Conservation (phyloP, 2,888 invertebrate species). For the Yponomeuta evonymella region DNA sequence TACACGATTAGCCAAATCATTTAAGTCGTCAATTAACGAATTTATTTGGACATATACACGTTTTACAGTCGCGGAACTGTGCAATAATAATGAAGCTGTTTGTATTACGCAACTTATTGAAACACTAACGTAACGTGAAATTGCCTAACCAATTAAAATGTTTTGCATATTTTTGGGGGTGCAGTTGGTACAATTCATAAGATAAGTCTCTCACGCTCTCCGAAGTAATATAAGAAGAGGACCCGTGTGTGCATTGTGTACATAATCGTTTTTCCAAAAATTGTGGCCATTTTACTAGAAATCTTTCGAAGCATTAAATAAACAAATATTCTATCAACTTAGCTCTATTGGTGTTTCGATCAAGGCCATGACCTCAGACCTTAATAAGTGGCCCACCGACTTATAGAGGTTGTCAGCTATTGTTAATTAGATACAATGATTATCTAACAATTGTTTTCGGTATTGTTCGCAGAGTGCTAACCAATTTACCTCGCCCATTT, state of each 20-base stretch:
- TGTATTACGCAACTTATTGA: background rate
- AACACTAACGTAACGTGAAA: constrained; percentile 3
- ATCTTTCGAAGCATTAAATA: background rate
- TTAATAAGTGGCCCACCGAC: background rate
- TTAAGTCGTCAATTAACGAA: background rate
- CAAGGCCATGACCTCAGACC: constrained; percentile 6
- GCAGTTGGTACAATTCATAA: background rate
- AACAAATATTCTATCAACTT: background rate
- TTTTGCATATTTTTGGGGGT: background rate
- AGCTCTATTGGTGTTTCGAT: constrained; percentile 14
- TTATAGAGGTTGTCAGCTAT: background rate
- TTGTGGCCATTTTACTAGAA: background rate
- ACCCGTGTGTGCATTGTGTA: background rate
- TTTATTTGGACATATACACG: background rate
- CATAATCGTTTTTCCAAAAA: background rate
- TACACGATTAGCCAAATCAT: background rate
- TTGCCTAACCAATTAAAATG: background rate
- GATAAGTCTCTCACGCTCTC: background rate
- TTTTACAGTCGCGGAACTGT: background rate
- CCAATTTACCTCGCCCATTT: background rate
- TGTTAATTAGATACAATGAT: background rate
- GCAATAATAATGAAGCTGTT: background rate
- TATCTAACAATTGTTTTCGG: background rate
- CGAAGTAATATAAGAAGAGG: background rate
- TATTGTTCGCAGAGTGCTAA: background rate